Percentiles rank a stretch among this genome's conserved stretches.
These are phyloP conservation scores for Mechanitis messenoides DNA, from an alignment of 2,888 invertebrate species.

Conservation along the genomic window DNA sequence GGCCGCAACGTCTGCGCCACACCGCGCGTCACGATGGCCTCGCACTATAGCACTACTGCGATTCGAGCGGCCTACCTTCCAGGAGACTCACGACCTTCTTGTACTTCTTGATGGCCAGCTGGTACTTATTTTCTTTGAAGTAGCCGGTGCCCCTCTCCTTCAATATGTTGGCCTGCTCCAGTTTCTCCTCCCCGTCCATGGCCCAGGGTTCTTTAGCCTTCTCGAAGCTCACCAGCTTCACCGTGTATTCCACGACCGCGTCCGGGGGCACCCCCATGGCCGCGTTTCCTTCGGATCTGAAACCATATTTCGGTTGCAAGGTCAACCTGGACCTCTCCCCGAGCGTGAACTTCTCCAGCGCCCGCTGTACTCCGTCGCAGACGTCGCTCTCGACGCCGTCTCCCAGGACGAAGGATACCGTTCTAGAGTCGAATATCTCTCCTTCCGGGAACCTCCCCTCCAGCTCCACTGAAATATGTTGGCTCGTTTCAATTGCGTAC, in stretches of 20 bases:
- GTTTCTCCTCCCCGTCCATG: slow-evolving; percentile 84
- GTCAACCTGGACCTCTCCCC: slow-evolving; percentile 86
- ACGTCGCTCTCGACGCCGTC: slow-evolving; percentile 87
- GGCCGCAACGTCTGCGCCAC: slow-evolving; percentile 43
- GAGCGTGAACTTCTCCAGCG: slow-evolving; percentile 86
- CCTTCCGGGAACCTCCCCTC: slow-evolving; percentile 71
- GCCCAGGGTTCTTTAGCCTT: slow-evolving; percentile 88
- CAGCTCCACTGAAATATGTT: slow-evolving; percentile 81
- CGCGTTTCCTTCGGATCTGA: slow-evolving; percentile 82
- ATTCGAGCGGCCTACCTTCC: slow-evolving; percentile 42
- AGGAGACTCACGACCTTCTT: slow-evolving; percentile 83
- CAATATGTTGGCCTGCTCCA: slow-evolving; percentile 86
- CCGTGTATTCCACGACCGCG: slow-evolving; percentile 85
- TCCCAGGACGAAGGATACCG: slow-evolving; percentile 88
- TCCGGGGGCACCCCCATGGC: slow-evolving; percentile 86
- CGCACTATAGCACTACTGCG: no score
- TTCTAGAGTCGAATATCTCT: slow-evolving; percentile 88
- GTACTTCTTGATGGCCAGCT: slow-evolving; percentile 91
- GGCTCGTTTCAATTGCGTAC: neutral
- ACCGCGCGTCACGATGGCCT: no score
- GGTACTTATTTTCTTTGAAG: slow-evolving; percentile 87
- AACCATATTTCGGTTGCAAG: slow-evolving; percentile 87
- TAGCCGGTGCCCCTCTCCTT: slow-evolving; percentile 95
- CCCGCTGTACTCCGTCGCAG: slow-evolving; percentile 88
- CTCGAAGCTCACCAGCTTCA: slow-evolving; percentile 90